These are phyloP conservation scores for Mesochorus sp. DNA, from an alignment of 2,888 invertebrate genomes.

Conservation along the genomic window DNA sequence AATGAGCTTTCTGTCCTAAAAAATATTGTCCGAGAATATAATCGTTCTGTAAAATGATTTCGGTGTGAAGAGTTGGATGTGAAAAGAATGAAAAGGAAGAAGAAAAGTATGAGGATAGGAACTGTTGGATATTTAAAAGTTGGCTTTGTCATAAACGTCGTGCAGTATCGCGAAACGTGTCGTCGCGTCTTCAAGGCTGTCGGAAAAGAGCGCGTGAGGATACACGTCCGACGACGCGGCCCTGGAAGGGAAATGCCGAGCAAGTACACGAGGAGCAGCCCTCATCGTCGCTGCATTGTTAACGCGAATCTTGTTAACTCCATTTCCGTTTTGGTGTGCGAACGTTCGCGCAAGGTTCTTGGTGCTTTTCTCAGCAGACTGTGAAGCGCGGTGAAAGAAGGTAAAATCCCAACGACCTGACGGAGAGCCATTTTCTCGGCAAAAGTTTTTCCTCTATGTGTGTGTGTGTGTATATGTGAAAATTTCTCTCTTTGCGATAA, in stretches of 20 bases:
- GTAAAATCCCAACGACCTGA: constrained; percentile 61
- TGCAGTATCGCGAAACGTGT: constrained; percentile 22
- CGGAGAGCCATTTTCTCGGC: constrained; percentile 37
- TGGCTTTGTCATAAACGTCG: constrained; percentile 3
- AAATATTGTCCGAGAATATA: no score
- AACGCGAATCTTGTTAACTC: constrained; percentile 68
- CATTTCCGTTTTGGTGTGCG: constrained; percentile 49
- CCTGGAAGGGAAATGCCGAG: constrained; percentile 22
- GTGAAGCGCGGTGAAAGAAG: no score
- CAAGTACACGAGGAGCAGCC: constrained; percentile 21
- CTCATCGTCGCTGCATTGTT: constrained; percentile 66
- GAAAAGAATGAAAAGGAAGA: no score
- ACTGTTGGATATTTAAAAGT: constrained; percentile 30
- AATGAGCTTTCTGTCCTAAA: no score
- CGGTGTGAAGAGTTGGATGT: no score
- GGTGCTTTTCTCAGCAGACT: constrained; percentile 49
- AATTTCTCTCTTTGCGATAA: background rate
- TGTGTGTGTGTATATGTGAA: constrained; percentile 1
- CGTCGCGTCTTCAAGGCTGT: constrained; percentile 6
- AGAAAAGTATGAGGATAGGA: no score
- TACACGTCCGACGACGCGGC: constrained; percentile 2
- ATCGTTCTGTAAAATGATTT: no score
- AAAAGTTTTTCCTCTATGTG: no score
- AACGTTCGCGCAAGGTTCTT: constrained; percentile 39
- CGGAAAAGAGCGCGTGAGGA: constrained; percentile 3